Evolutionary conservation across 2,888 invertebrate species (phyloP).

Genomic region (Bombyx huttoni): DNA sequence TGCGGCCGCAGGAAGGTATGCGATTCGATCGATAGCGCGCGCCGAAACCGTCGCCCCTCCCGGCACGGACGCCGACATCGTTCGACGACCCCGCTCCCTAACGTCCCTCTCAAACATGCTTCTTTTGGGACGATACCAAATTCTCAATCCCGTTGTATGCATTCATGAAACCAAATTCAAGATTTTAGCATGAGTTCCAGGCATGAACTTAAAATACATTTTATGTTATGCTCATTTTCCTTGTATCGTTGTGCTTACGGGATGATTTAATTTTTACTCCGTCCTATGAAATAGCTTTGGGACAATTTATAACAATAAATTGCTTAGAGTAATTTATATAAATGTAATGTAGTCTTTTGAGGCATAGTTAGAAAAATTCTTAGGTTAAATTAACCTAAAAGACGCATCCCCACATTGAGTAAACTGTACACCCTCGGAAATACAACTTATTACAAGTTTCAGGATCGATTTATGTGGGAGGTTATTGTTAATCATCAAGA

Average conservation of each 20-base stretch:
- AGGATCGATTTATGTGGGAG: neutral
- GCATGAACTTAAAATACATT: no score
- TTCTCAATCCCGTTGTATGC: slow-evolving; percentile 1
- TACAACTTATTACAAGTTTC: neutral
- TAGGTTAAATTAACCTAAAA: no score
- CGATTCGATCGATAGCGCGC: slow-evolving; percentile 65
- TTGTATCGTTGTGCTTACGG: no score
- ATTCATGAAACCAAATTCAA: neutral
- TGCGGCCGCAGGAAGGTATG: slow-evolving; percentile 95
- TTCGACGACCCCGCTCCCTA: slow-evolving; percentile 63
- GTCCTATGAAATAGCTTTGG: no score
- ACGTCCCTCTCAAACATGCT: slow-evolving; percentile 42
- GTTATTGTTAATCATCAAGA: neutral
- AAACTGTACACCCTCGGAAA: neutral
- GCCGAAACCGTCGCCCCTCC: slow-evolving; percentile 67
- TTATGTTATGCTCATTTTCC: no score
- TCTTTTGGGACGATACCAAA: slow-evolving; percentile 2
- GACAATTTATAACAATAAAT: no score
- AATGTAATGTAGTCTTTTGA: no score
- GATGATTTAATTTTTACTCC: no score
- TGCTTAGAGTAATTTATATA: no score
- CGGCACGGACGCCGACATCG: slow-evolving; percentile 63
- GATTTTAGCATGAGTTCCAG: no score
- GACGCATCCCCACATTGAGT: neutral
- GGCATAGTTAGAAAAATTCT: no score